Evolutionary conservation across 2,888 invertebrate species (phyloP), one percentile per base, ranked within the genome.

Genomic region (Rhorus exstirpatorius): DNA sequence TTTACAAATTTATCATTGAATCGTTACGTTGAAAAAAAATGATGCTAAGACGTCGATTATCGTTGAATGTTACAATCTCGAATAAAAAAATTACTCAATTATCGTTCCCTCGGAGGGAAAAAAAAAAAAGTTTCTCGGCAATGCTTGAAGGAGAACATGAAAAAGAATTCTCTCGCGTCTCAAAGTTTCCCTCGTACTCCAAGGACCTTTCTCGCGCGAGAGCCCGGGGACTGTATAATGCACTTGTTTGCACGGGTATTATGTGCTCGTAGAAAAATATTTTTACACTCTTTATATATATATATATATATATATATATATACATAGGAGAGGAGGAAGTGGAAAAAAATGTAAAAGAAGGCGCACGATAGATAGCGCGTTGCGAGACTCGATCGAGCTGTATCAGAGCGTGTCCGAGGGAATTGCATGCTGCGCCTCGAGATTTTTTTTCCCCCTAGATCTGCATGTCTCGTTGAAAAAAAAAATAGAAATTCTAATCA

Each of bases 371-470:
- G 86, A 82, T 75, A 86, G 86, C 72, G 49, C 81, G 74, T 88
- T 88, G 87, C 90, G 86, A 87, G 85, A 90, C 85, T 83, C 85
- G 84, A 85, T 83, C 77, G 80, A 70, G 84, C 79, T 89, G 89
- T 90, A 91, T 91, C 90, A 90, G 90, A 90, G 91, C 91, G 90
- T 91, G 90, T 90, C 90, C 88, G 86, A 87, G 87, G 86, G 86
- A 88, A 88, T 88, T 88, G 88, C 89, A 86, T 84, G 71, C 51
- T 61, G 77, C 38, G 68, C 61, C 53, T 58, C 58, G 51, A 79
- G 21, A 79, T 71, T 71, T 55, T 55, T 70, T 70, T 75, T 49
- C 41, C 49, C 31, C 21, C 26, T 71, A 41, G 17, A 26, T 77
- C 76, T 38, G 26, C 31, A 12, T 65, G 19, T 68, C 63, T 71